phyloP scores from a whole-genome alignment of 2,113 vertebrate species.

The Calypte anna region DNA sequence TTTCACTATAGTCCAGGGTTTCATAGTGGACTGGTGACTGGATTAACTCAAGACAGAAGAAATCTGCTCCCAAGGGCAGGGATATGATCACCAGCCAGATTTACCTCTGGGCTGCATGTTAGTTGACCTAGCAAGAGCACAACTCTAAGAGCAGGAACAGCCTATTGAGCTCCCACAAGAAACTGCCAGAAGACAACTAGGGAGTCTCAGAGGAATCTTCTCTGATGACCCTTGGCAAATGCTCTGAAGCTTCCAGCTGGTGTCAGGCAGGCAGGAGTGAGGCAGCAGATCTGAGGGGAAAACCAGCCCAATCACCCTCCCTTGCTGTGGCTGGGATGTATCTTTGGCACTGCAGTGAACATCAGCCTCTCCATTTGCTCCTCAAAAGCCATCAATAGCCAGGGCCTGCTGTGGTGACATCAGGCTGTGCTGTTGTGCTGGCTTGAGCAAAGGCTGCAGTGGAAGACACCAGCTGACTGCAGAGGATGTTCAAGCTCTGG shows the following conservation, averaged over 20 bases:
- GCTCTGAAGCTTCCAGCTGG: background rate
- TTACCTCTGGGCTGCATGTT: background rate
- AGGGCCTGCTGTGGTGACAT: rapidly evolving
- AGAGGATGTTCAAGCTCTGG: background rate
- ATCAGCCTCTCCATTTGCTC: background rate
- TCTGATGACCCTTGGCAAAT: background rate
- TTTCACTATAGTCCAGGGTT: background rate
- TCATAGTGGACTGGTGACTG: background rate
- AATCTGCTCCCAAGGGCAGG: background rate
- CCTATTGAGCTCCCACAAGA: background rate
- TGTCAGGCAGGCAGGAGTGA: background rate
- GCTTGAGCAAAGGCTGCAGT: background rate
- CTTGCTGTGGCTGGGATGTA: background rate
- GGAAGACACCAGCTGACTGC: background rate
- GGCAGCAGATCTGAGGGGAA: background rate
- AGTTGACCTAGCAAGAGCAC: background rate
- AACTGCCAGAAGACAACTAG: background rate
- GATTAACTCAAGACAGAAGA: background rate
- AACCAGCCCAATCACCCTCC: background rate
- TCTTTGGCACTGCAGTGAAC: background rate
- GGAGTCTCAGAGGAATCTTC: background rate
- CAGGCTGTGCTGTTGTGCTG: background rate
- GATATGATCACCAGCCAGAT: background rate
- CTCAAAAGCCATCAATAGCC: background rate
- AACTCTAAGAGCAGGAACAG: background rate